phyloP scores from a whole-genome alignment of 2,797 vertebrate species.

The Gadopsis bispinosus region DNA sequence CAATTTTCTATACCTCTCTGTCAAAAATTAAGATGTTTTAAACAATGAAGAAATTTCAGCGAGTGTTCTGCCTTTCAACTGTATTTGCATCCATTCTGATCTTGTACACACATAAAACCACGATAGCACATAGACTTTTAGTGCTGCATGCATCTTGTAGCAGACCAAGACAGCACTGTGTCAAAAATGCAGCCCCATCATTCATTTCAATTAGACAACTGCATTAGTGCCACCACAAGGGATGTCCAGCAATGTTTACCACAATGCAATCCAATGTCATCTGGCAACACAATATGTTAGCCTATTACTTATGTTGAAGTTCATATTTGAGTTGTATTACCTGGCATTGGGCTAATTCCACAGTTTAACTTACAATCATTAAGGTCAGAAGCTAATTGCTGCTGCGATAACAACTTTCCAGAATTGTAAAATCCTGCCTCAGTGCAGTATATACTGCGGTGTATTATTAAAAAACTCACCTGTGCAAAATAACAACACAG shows the following conservation, averaged over 20 bases:
- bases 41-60: not conserved
- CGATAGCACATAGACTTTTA: not conserved
- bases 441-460: not conserved
- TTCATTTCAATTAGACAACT: not conserved
- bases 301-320: not conserved
- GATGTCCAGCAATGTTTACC: not conserved
- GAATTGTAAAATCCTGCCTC: not conserved
- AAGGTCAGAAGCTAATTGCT: not conserved
- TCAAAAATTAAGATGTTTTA: not conserved
- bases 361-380: not conserved
- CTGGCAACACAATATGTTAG: not conserved
- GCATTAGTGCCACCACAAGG: not conserved
- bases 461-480: not conserved
- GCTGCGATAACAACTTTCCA: not conserved
- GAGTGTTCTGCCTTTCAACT: not conserved
- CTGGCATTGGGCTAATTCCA: not conserved
- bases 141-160: not conserved
- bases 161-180: not conserved
- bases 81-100: not conserved
- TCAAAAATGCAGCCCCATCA: rapidly evolving
- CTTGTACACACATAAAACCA: not conserved
- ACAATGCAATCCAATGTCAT: not conserved
- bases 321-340: not conserved
- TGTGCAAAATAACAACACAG: not conserved
- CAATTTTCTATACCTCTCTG: not conserved